phyloP scores from a whole-genome alignment of 2,888 invertebrate species.

The Hydroisotoma schaefferi region DNA sequence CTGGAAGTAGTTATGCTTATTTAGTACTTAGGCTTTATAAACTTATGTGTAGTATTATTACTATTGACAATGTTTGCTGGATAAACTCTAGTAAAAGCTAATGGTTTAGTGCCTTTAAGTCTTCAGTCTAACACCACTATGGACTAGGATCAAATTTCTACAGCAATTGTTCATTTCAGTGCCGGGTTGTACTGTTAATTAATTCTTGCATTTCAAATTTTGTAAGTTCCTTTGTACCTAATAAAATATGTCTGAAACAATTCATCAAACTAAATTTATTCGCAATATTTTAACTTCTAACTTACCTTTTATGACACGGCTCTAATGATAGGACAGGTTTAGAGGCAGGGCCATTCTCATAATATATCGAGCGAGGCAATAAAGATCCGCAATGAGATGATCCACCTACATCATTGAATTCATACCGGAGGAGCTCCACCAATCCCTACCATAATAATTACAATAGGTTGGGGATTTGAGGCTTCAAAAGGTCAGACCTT shows the following conservation, averaged over 20 bases:
- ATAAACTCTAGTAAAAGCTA: conserved; percentile 1
- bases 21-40: neutral
- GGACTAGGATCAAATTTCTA: too few relatives aligned
- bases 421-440: neutral
- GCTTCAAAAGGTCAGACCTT: conserved; percentile 12
- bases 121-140: neutral
- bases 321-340: too few relatives aligned
- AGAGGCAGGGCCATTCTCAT: too few relatives aligned
- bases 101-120: conserved; percentile 5
- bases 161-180: neutral
- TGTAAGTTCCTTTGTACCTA: too few relatives aligned
- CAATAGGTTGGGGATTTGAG: conserved; percentile 9
- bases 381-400: conserved; percentile 4
- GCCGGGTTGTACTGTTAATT: too few relatives aligned
- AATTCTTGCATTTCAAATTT: too few relatives aligned
- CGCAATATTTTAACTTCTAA: too few relatives aligned
- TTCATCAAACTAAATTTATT: too few relatives aligned
- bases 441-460: conserved; percentile 10
- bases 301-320: too few relatives aligned
- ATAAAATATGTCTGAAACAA: too few relatives aligned
- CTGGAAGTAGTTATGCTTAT: neutral
- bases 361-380: too few relatives aligned
- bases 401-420: conserved; percentile 6
- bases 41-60: too few relatives aligned
- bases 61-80: conserved; percentile 6